Evolutionary conservation across 2,888 invertebrate species (phyloP).

Genomic region (Chrysolina haemoptera): DNA sequence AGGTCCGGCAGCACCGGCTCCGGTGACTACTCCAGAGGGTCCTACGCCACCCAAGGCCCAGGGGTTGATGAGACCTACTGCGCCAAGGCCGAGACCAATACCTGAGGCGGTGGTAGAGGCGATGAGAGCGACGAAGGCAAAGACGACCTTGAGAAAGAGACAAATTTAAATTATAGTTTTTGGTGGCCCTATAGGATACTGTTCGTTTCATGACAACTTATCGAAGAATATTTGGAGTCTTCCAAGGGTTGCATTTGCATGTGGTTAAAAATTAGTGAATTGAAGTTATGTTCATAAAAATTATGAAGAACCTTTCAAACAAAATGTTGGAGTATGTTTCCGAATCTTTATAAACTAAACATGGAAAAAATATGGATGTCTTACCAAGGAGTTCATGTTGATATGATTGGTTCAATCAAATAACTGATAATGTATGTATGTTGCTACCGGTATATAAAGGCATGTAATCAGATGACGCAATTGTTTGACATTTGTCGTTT

Average conservation of each 20-base stretch:
- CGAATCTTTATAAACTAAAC: too few species aligned
- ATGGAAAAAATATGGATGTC: slow-evolving; percentile 3
- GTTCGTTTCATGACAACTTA: too few species aligned
- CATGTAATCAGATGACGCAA: not conserved
- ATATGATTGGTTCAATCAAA: slow-evolving; percentile 22
- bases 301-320: too few species aligned
- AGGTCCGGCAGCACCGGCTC: slow-evolving; percentile 43
- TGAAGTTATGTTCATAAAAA: too few species aligned
- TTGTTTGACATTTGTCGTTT: not conserved
- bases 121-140: slow-evolving; percentile 29
- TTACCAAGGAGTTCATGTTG: slow-evolving; percentile 44
- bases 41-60: slow-evolving; percentile 36
- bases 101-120: slow-evolving; percentile 35
- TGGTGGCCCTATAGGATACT: not conserved
- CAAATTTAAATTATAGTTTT: not conserved
- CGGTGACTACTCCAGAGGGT: slow-evolving; percentile 49
- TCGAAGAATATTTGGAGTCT: too few species aligned
- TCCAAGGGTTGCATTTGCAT: too few species aligned
- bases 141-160: not conserved
- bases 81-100: slow-evolving; percentile 26
- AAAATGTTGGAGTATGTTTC: too few species aligned
- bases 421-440: slow-evolving; percentile 35
- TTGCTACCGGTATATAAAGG: not conserved
- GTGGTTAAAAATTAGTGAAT: too few species aligned
- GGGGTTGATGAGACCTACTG: slow-evolving; percentile 29